Evolutionary conservation across 2,888 invertebrate species (phyloP).

Genomic region (Eupithecia dodoneata): DNA sequence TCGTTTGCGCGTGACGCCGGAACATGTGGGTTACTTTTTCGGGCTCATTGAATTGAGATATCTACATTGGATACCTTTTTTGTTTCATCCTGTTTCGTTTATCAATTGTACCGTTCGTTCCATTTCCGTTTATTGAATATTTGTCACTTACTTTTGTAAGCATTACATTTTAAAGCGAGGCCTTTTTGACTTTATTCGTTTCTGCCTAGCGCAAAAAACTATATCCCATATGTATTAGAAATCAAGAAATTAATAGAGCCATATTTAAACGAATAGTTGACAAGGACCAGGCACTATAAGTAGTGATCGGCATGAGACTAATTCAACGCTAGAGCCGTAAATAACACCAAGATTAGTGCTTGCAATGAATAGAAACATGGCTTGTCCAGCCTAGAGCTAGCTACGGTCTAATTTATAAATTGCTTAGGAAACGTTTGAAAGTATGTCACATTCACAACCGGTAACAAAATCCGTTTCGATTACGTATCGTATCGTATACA

Average conservation of each 20-base stretch:
- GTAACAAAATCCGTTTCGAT: conserved; percentile 59
- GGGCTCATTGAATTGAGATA: conserved; percentile 39
- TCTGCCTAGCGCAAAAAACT: background rate
- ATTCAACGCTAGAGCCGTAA: conserved; percentile 27
- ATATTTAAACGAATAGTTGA: background rate
- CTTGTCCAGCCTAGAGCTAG: conserved; percentile 38
- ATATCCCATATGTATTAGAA: background rate
- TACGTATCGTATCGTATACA: conserved; percentile 44
- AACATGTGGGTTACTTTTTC: conserved; percentile 45
- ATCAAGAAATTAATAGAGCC: background rate
- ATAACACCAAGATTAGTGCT: conserved; percentile 22
- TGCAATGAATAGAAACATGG: conserved; percentile 36
- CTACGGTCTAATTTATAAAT: conserved; percentile 47
- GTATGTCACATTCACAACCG: conserved; percentile 53
- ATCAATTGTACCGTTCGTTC: background rate
- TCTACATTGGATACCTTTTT: conserved; percentile 33
- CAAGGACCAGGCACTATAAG: conserved; percentile 6
- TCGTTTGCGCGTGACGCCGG: conserved; percentile 38
- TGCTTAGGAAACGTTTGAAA: conserved; percentile 56
- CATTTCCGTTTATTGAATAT: background rate
- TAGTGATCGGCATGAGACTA: conserved; percentile 7
- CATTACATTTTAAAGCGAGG: background rate
- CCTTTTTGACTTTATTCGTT: background rate
- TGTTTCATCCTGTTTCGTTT: conserved; percentile 22
- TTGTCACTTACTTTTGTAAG: background rate